Percentiles rank a stretch among this genome's conserved stretches.
Conservation (phyloP, 30 jellyfish, hydroid and myxozoan genomes). For the Aurelia sp. region DNA sequence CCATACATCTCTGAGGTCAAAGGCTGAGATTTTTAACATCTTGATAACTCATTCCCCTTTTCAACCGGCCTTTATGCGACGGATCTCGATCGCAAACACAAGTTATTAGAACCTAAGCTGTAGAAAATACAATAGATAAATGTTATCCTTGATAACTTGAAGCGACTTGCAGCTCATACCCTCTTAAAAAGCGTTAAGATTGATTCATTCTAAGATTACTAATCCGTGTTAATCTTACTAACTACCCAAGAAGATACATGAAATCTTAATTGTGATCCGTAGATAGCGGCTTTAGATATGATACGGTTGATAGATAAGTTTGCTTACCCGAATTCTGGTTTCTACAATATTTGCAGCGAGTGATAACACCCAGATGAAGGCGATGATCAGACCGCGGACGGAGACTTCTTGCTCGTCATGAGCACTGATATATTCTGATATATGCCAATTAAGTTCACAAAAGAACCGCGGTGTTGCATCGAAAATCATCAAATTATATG, state of each 20-base stretch:
- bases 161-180: conserved; percentile 39
- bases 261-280: conserved; percentile 7
- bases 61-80: neutral
- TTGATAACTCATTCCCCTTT: no score
- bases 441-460: conserved; percentile 84
- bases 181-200: conserved; percentile 72
- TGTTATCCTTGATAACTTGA: conserved; percentile 46
- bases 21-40: no score
- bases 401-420: conserved; percentile 51
- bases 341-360: neutral
- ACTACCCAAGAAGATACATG: conserved; percentile 71
- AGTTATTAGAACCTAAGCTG: conserved; percentile 5
- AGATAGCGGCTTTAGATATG: conserved; percentile 1
- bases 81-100: conserved; percentile 2
- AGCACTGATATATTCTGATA: conserved; percentile 78
- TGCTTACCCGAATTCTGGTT: conserved; percentile 1
- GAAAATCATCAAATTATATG: conserved; percentile 72
- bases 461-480: conserved; percentile 83
- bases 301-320: neutral
- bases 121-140: conserved; percentile 24
- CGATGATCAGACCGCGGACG: conserved; percentile 44
- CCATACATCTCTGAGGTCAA: neutral
- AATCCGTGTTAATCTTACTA: conserved; percentile 78
- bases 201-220: conserved; percentile 64
- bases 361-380: conserved; percentile 20